Conservation (phyloP, 2,888 invertebrate genomes). For the Conchocele bisecta region DNA sequence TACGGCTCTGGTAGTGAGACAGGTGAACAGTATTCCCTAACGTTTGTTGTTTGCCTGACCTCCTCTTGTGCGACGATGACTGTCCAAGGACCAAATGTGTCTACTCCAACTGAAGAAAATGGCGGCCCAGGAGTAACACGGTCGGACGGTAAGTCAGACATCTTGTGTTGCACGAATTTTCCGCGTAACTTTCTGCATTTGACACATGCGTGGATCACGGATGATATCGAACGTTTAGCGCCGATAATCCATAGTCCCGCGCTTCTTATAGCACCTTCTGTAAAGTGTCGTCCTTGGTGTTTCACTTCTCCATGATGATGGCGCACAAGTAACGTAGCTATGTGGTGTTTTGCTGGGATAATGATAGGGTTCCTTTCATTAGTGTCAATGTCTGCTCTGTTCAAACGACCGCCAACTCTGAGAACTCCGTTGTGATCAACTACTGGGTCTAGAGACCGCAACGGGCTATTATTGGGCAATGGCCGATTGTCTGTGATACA, state of each 20-base stretch:
- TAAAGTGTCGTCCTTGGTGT: conserved; percentile 51
- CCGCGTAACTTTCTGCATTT: conserved; percentile 25
- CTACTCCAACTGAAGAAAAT: conserved; percentile 47
- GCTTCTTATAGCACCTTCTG: conserved; percentile 41
- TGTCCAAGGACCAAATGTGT: conserved; percentile 43
- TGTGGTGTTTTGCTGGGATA: conserved; percentile 36
- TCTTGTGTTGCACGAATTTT: conserved; percentile 25
- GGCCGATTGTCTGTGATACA: neutral
- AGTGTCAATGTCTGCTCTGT: conserved; percentile 4
- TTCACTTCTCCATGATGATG: conserved; percentile 38
- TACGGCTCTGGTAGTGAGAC: conserved; percentile 39
- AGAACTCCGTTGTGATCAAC: conserved; percentile 17
- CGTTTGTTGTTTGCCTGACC: conserved; percentile 37
- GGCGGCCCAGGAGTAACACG: conserved; percentile 40
- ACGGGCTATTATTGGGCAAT: conserved; percentile 17
- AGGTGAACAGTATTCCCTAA: conserved; percentile 53
- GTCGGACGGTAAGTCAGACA: conserved; percentile 52
- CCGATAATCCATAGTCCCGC: conserved; percentile 48
- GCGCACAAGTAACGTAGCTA: conserved; percentile 23
- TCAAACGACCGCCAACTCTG: conserved; percentile 26
- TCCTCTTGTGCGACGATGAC: conserved; percentile 31
- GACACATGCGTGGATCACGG: conserved; percentile 35
- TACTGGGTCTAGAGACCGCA: conserved; percentile 9
- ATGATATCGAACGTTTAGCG: conserved; percentile 21
- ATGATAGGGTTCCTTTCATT: conserved; percentile 30